Percentiles rank a stretch among this genome's conserved stretches.
Conservation (phyloP, 2,797 vertebrate species). For the Paratrypauchen microcephalus region DNA sequence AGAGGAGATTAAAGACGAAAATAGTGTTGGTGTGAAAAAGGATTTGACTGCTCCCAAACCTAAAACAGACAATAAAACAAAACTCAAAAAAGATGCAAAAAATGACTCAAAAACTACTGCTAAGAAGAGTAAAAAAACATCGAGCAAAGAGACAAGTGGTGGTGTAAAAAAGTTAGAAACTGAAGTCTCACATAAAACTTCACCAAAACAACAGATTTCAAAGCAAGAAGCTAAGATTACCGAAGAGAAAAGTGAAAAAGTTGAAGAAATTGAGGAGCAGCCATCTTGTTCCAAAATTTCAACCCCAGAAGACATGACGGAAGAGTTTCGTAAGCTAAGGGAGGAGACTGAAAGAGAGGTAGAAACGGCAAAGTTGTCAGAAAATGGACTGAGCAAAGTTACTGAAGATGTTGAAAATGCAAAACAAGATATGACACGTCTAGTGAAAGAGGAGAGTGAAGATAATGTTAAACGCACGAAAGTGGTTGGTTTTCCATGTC, state of each 20-base stretch:
- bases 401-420: constrained; percentile 14
- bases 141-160: constrained; percentile 57
- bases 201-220: constrained; percentile 18
- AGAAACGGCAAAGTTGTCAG: constrained; percentile 27
- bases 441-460: constrained; percentile 43
- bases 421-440: constrained; percentile 16
- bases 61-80: constrained; percentile 76
- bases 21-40: constrained; percentile 54
- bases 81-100: constrained; percentile 74
- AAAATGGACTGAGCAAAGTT: constrained; percentile 41
- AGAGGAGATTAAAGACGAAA: constrained; percentile 76
- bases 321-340: constrained; percentile 69
- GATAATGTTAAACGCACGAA: constrained; percentile 56
- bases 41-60: constrained; percentile 57
- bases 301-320: constrained; percentile 79
- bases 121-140: constrained; percentile 60
- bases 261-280: constrained; percentile 27
- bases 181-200: constrained; percentile 54
- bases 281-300: constrained; percentile 71
- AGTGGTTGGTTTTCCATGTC: constrained; percentile 67
- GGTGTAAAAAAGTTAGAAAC: constrained; percentile 51
- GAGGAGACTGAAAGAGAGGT: constrained; percentile 32
- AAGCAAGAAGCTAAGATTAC: constrained; percentile 41
- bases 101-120: constrained; percentile 72
- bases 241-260: constrained; percentile 51